phyloP scores from a whole-genome alignment of 2,797 vertebrate genomes.

The Anniella stebbinsi region DNA sequence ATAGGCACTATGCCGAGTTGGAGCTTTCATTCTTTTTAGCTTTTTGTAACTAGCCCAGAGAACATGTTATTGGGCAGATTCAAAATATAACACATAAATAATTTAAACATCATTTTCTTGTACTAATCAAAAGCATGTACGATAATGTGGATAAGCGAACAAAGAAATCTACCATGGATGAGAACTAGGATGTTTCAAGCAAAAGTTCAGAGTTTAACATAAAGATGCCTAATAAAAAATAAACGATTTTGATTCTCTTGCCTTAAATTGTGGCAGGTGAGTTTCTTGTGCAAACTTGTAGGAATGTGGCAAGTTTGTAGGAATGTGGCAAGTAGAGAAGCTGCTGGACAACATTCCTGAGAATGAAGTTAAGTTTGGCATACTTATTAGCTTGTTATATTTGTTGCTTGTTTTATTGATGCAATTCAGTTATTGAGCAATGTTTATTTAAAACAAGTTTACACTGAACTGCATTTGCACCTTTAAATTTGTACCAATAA shows the following conservation, averaged over 20 bases:
- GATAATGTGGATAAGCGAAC: background rate
- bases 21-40: background rate
- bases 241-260: background rate
- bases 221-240: conserved; percentile 12
- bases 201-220: background rate
- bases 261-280: background rate
- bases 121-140: background rate
- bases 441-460: background rate
- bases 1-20: background rate
- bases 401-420: background rate
- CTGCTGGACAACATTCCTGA: background rate
- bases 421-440: background rate
- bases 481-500: background rate
- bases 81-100: no score
- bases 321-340: background rate
- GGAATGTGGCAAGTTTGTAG: background rate
- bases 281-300: background rate
- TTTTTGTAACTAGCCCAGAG: no score
- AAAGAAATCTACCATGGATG: background rate
- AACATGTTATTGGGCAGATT: no score
- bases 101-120: background rate
- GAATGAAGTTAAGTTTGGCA: background rate
- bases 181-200: background rate
- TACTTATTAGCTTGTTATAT: background rate
- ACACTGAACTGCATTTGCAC: background rate